Evolutionary conservation across 2,797 vertebrate species (phyloP), one percentile per base, ranked within the genome.

Genomic region (Phylloscopus collybita): DNA sequence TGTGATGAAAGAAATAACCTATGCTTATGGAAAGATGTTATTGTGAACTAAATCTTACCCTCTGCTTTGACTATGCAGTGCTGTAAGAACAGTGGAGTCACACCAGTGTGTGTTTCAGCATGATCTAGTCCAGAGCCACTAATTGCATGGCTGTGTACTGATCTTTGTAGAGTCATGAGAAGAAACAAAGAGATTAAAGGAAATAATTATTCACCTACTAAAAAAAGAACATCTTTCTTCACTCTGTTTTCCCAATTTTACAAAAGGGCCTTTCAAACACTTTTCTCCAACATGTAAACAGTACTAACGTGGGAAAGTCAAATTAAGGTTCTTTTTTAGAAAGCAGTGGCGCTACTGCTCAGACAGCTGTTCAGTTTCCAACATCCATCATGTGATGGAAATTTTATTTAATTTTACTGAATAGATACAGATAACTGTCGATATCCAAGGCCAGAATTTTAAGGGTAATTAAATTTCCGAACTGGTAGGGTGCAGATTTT

Each of bases 171-270:
- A 91, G 72, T 59, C 74, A 71, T 61, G 67, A 93, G 76, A 88
- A 90, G 90, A 90, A 88, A 60, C 66, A 92, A 88, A 83, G 71
- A 85, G 64, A 92, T 89, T 91, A 94, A 92, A 82, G 88, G 86
- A 95, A 84, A 91, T 44, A 93, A 56, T 94, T 93, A 95, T 80
- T 93, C 12, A 8, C 47, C 65, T 61, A 74, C 91, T 79, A 81
- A 90, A 93, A 88, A 91, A 91, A 71, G 56, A 96, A 83, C 61
- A 69, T 81, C 47, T 86, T 90, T 80, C 66, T 36, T 86, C 54
- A 32, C 20, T 73, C 47, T 86, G 42, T 45, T 81, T 80, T 87
- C 72, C 78, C 59, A 36, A 74, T 91, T 91, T 81, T 61, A 89
- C 0, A 0, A 62, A 92, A 91, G n/a, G 42, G 75, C 36, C n/a